Conservation (phyloP, 2,113 vertebrate species). For the Chascanopsetta lugubris region DNA sequence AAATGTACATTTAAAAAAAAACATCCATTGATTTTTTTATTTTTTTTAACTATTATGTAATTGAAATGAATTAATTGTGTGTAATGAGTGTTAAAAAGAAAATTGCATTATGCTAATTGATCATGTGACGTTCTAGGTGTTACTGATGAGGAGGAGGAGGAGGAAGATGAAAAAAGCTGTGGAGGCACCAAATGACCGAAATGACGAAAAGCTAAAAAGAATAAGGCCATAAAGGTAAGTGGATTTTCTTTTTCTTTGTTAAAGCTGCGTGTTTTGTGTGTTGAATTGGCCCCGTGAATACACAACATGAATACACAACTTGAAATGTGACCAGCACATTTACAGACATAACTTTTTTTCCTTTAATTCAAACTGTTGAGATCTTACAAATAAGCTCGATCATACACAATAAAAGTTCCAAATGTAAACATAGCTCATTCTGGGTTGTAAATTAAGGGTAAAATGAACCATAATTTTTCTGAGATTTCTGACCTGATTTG, state of each 20-base stretch:
- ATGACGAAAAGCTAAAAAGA: neutral
- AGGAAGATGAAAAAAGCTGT: neutral
- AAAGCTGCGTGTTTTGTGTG: too few species aligned
- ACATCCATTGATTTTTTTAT: too few species aligned
- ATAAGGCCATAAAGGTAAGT: too few species aligned
- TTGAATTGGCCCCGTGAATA: too few species aligned
- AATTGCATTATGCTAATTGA: neutral
- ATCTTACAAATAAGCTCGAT: slow-evolving; percentile 1
- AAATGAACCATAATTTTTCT: neutral
- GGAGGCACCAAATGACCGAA: slow-evolving; percentile 1
- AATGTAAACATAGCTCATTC: neutral
- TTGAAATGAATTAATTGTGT: neutral
- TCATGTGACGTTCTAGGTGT: slow-evolving; percentile 15
- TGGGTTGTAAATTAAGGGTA: neutral
- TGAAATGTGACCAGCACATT: too few species aligned
- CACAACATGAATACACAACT: too few species aligned
- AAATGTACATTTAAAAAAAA: neutral
- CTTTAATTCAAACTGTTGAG: neutral
- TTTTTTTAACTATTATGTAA: neutral
- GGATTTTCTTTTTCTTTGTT: too few species aligned
- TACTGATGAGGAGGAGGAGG: neutral
- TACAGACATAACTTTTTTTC: too few species aligned
- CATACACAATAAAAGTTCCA: neutral
- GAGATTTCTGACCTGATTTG: too few species aligned
- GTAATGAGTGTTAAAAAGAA: neutral